Base-by-base conservation (phyloP, 2,888 invertebrate species). In the Bibio marci region DNA sequence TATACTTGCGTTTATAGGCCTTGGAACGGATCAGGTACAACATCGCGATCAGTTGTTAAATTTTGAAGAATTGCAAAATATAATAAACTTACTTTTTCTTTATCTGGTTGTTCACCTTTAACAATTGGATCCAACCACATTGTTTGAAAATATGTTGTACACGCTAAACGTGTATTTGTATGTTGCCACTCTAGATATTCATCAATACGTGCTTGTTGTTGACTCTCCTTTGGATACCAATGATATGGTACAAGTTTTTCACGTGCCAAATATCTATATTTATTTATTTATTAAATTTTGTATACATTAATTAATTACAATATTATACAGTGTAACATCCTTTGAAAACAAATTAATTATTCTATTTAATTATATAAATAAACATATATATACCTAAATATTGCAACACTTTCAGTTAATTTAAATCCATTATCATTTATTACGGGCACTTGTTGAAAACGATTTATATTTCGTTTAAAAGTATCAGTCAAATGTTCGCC, bases 141-240 rank as follows among this genome's bases (percentile, higher is more conserved):
- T 19, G 63, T 52, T 48, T 63, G 63, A 49, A 80, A 78, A 49
- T 72, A 71, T 50, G 67, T 58, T 1, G 71, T 65, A 46, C 73
- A 71, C 44, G 65, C 59, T 4, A 66, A 47, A 39, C 76, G 58
- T 36, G 72, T 67, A 49, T 76, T 76, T 12, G 66, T 53, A 50
- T 81, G 79, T 47, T 81, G 80, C 80, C 81, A 81, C 52, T 74
- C 70, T 43, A 79, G 61, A 52, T 72, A 78, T 56, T 80, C 78
- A 49, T 81, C 79, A 27, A 79, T 70, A 46, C 63, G 63, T 1
- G 77, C 76, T 50, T 70, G 71, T 17, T 60, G 52, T 46, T 69
- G 60, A 15, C 67, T 62, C 39, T 76, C 70, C 33, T 61, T 63
- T 1, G 80, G 80, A 56, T 79, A 81, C 75, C 76, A 78, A 46